phyloP scores from a whole-genome alignment of 2,797 vertebrate species.

The Pempheris klunzingeri region DNA sequence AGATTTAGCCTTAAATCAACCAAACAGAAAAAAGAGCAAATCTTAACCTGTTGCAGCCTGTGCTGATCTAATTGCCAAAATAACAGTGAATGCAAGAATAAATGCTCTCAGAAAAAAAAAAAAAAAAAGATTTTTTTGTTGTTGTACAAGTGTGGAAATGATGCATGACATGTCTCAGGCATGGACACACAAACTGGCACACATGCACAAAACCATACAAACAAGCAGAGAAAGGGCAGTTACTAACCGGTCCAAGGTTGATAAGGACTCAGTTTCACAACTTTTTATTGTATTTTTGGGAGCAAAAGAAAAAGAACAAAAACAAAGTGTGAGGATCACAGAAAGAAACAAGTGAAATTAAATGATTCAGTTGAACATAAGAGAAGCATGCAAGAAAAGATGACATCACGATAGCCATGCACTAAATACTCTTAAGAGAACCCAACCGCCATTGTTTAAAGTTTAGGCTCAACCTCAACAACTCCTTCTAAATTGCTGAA shows the following conservation, averaged over 20 bases:
- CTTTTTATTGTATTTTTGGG: conserved; percentile 92
- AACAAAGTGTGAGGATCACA: conserved; percentile 95
- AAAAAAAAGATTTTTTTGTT: conserved; percentile 16
- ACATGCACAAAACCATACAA: conserved; percentile 79
- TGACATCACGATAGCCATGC: conserved; percentile 86
- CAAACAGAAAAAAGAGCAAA: conserved; percentile 18
- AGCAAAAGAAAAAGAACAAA: conserved; percentile 94
- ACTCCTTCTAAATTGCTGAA: conserved; percentile 21
- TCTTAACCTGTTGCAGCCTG: conserved; percentile 55
- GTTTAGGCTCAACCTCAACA: neutral
- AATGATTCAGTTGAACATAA: conserved; percentile 87
- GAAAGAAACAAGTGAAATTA: conserved; percentile 89
- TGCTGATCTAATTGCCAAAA: conserved; percentile 71
- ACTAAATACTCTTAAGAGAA: conserved; percentile 67
- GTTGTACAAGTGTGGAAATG: conserved; percentile 63
- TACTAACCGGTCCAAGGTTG: conserved; percentile 99
- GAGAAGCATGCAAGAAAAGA: conserved; percentile 86
- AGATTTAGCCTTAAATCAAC: conserved; percentile 7
- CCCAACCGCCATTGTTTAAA: conserved; percentile 25
- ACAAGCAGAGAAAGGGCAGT: conserved; percentile 86
- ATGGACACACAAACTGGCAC: conserved; percentile 76
- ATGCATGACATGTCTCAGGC: conserved; percentile 74
- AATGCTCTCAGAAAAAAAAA: conserved; percentile 40
- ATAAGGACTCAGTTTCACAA: conserved; percentile 99
- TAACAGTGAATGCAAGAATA: conserved; percentile 69